Base-by-base conservation (phyloP, 2,888 invertebrate species). In the Apodemia hepburni region DNA sequence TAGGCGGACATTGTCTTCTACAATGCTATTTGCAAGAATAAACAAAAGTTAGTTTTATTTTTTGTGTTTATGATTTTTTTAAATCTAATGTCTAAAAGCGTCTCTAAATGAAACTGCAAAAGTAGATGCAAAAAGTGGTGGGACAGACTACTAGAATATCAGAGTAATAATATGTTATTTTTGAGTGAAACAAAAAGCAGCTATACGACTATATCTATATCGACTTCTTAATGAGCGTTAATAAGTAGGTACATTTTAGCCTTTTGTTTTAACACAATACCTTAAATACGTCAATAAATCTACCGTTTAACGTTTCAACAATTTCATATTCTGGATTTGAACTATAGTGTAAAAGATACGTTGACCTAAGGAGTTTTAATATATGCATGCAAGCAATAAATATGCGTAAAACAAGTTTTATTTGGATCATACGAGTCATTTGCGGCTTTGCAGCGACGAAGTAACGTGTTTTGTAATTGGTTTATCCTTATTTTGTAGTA, bases 401-500 rank as follows among this genome's bases (percentile, higher is more conserved):
- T 27, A 22, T 51, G 12, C 17, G 51, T 27, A 1, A 54, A 51
- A 54, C 54, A 54, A 54, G 54, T 54, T 54, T 54, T 54, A 54
- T 54, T 22, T 54, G 54, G 54, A 22, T 27, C 54, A 54, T 15
- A 22, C 22, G 27, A 12, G 49, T 45, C 45, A n/a, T 11, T 17
- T 54, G 54, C 15, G 54, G 27, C 15, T 54, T 27, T 54, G 27
- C 54, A 15, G 22, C 27, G 17, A 2, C 51, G 27, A 54, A 54
- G 15, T 22, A 27, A 51, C 45, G 22, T 22, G 22, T 27, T 54
- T 15, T 54, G 22, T 54, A 15, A 54, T 22, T 54, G 54, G 6
- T 54, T 54, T 54, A 54, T 54, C 54, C 54, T 54, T 54, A 54
- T 54, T 54, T 27, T 54, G 27, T 27, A 54, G 22, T 27, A 54